These are phyloP conservation scores for Limnephilus rhombicus DNA, from an alignment of 2,888 invertebrate genomes.

Conservation along the genomic window DNA sequence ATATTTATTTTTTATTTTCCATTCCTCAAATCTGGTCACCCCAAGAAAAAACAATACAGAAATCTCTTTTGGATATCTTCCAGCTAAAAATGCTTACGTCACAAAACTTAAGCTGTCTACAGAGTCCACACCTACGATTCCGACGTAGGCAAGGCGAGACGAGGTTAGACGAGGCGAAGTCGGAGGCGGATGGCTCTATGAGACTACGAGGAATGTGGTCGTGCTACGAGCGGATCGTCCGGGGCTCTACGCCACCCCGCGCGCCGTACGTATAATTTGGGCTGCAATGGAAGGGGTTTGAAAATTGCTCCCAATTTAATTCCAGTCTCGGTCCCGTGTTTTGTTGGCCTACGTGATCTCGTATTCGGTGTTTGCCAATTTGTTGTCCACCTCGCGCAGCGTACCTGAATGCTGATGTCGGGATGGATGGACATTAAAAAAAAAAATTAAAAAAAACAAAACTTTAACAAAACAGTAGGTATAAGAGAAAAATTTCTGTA, in stretches of 20 bases:
- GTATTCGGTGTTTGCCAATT: background rate
- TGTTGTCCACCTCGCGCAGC: background rate
- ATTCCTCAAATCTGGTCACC: background rate
- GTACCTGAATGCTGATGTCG: background rate
- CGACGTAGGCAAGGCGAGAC: background rate
- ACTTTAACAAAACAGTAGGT: background rate
- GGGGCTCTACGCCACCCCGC: background rate
- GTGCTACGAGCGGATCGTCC: background rate
- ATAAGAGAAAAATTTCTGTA: too few species aligned
- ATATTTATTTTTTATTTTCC: background rate
- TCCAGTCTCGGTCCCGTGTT: background rate
- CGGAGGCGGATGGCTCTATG: background rate
- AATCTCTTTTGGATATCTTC: constrained; percentile 30
- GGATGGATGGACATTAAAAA: background rate
- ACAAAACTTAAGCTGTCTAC: constrained; percentile 25
- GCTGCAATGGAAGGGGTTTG: background rate
- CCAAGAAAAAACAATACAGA: constrained; percentile 13
- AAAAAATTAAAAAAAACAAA: background rate
- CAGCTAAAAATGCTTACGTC: constrained; percentile 36
- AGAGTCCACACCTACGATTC: background rate
- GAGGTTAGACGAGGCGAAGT: background rate
- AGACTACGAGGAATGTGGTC: background rate
- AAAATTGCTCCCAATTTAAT: background rate
- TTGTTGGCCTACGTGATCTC: background rate
- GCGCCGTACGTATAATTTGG: background rate